Conservation (phyloP, 2,113 vertebrate genomes). For the Aplodontia rufa region DNA sequence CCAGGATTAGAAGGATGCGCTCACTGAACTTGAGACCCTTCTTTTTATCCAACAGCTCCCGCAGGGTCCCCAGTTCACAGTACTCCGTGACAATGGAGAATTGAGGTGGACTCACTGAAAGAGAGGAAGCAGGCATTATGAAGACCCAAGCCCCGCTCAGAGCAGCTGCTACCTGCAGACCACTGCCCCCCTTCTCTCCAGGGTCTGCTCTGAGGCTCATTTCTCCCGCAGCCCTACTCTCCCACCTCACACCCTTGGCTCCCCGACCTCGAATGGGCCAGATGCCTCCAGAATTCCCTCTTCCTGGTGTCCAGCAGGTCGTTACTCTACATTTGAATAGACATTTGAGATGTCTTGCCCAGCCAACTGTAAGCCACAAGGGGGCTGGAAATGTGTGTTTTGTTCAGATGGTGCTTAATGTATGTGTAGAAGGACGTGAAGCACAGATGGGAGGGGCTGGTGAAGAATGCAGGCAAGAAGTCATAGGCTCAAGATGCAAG, state of each 20-base stretch:
- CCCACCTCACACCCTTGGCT: not conserved
- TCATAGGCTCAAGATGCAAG: not conserved
- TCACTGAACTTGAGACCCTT: constrained; percentile 81
- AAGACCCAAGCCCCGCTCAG: not conserved
- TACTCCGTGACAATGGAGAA: constrained; percentile 93
- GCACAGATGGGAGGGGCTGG: not conserved
- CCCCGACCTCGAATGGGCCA: not conserved
- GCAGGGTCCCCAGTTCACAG: constrained; percentile 90
- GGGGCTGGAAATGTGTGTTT: not conserved
- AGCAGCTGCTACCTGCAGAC: not conserved
- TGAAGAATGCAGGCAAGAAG: not conserved
- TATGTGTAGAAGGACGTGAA: not conserved
- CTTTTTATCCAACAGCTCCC: constrained; percentile 85
- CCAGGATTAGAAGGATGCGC: constrained; percentile 86
- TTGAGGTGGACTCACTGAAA: constrained; percentile 82
- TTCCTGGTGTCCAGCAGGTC: not conserved
- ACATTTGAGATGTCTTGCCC: not conserved
- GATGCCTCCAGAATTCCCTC: not conserved
- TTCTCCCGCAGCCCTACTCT: not conserved
- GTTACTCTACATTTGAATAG: not conserved
- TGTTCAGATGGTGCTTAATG: not conserved
- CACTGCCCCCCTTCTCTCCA: not conserved
- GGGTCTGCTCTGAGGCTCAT: not conserved
- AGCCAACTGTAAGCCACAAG: not conserved
- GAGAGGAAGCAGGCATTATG: not conserved